These are phyloP conservation scores for Aegithalos caudatus DNA, from an alignment of 2,113 vertebrate genomes.

Conservation along the genomic window DNA sequence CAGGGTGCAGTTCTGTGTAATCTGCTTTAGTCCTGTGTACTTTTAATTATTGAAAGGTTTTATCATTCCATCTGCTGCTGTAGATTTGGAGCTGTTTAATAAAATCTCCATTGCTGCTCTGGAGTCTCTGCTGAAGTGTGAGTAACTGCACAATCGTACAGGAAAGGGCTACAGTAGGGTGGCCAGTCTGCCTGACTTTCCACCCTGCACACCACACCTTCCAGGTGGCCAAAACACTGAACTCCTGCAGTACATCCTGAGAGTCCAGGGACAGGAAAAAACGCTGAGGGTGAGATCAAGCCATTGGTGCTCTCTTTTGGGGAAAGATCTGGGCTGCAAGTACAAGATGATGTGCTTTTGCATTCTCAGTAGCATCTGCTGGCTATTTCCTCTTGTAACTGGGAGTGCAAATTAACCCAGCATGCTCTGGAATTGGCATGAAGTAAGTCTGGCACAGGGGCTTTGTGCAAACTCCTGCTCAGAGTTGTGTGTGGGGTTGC, in stretches of 20 bases:
- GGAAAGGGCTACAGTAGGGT: background rate
- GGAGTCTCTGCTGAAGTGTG: background rate
- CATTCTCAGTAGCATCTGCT: background rate
- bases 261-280: background rate
- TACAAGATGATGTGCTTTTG: background rate
- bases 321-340: background rate
- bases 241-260: background rate
- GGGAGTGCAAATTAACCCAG: background rate
- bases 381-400: background rate
- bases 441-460: background rate
- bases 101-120: background rate
- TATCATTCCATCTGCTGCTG: background rate
- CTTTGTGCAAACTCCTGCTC: background rate
- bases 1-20: background rate
- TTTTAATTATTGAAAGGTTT: background rate
- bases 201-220: background rate
- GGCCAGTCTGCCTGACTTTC: background rate
- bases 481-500: rapidly evolving
- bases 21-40: background rate
- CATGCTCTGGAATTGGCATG: background rate
- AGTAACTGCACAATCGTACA: background rate
- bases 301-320: background rate
- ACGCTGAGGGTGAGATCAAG: background rate
- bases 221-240: background rate
- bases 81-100: background rate